A percentile compares a stretch with the other conserved stretches of the same genome.
Evolutionary conservation across 1,140 invertebrate species (phyloP).

Genomic region (Penaeus japonicus): DNA sequence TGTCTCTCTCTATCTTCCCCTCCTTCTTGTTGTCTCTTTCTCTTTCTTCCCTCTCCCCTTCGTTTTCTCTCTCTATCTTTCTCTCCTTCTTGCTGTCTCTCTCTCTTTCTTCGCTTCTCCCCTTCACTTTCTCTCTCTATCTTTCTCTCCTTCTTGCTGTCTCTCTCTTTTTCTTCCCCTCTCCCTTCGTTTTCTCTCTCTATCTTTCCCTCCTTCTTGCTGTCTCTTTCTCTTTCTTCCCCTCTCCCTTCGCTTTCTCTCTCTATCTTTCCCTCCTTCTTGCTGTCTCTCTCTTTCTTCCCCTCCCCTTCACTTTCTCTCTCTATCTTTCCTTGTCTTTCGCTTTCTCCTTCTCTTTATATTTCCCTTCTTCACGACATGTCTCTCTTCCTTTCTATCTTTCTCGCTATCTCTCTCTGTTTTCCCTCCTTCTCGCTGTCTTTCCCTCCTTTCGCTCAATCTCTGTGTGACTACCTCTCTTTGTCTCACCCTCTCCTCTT

Average conservation of each 20-base stretch:
- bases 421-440: background rate
- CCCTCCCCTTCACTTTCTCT: background rate
- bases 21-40: too few species aligned
- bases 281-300: background rate
- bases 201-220: background rate
- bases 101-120: too few species aligned
- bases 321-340: background rate
- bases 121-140: too few species aligned
- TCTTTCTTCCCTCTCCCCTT: too few species aligned
- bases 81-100: too few species aligned
- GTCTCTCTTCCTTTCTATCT: background rate
- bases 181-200: conserved; percentile 7
- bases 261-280: conserved; percentile 14
- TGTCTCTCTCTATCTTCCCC: too few species aligned
- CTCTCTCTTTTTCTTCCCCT: background rate
- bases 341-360: background rate
- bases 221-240: background rate
- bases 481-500: too few species aligned
- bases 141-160: too few species aligned
- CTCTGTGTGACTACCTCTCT: background rate
- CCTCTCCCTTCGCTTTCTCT: background rate
- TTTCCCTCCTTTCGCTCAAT: background rate
- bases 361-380: background rate
- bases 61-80: too few species aligned
- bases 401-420: background rate